These are phyloP conservation scores for Drosophila mulleri DNA, from an alignment of 2,888 invertebrate species.

Conservation along the genomic window DNA sequence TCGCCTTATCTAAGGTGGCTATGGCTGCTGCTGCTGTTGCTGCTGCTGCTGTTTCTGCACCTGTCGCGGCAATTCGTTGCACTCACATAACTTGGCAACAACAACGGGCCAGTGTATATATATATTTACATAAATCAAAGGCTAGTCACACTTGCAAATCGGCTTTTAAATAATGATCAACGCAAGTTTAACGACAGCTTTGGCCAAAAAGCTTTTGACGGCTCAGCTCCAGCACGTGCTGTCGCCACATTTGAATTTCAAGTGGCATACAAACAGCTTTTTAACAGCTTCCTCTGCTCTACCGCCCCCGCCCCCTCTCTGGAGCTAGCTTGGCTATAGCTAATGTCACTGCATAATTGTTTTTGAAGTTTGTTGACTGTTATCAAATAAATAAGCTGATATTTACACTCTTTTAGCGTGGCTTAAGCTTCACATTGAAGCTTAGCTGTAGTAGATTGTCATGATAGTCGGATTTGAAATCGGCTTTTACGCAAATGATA, in stretches of 20 bases:
- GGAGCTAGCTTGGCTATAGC: not conserved
- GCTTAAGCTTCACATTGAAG: conserved; percentile 25
- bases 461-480: not conserved
- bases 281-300: not conserved
- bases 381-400: conserved; percentile 68
- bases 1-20: conserved; percentile 52
- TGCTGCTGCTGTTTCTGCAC: conserved; percentile 43
- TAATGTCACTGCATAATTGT: conserved; percentile 59
- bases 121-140: conserved; percentile 30
- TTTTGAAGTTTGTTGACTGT: conserved; percentile 64
- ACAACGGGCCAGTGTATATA: conserved; percentile 9
- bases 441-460: not conserved
- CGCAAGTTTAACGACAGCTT: conserved; percentile 51
- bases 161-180: conserved; percentile 36
- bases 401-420: conserved; percentile 49
- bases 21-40: conserved; percentile 2
- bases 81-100: conserved; percentile 27
- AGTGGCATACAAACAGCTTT: conserved; percentile 41
- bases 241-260: conserved; percentile 37
- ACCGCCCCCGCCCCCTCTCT: too few relatives aligned
- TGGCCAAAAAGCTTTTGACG: conserved; percentile 50
- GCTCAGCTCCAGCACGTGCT: conserved; percentile 42
- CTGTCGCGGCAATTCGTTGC: conserved; percentile 61
- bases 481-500: not conserved
- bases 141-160: conserved; percentile 41